A percentile compares a stretch with the other conserved stretches of the same genome.
These are phyloP conservation scores for Herpetotheres cachinnans DNA, from an alignment of 2,113 vertebrate species.

Conservation along the genomic window DNA sequence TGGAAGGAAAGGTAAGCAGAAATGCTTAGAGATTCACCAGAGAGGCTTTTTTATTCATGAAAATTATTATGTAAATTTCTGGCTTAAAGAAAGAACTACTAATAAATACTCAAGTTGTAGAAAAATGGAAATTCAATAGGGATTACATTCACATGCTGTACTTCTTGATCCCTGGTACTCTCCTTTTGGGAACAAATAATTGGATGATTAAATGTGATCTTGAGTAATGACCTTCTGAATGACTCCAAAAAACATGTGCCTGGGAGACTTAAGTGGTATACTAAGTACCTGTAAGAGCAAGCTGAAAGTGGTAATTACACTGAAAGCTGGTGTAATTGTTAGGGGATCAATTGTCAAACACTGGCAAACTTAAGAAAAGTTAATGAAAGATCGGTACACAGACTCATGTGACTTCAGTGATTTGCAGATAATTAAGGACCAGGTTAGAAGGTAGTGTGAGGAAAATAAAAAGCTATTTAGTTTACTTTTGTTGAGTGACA, in stretches of 20 bases:
- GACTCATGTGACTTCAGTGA: neutral
- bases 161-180: neutral
- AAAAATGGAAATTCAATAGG: neutral
- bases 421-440: slow-evolving; percentile 16
- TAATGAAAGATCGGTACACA: slow-evolving; percentile 14
- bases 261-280: slow-evolving; percentile 38
- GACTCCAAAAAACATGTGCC: slow-evolving; percentile 1
- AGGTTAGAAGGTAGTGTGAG: neutral
- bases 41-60: neutral
- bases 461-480: neutral
- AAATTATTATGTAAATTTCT: slow-evolving; percentile 15
- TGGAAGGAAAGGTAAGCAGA: neutral
- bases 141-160: neutral
- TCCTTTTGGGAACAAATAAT: slow-evolving; percentile 37
- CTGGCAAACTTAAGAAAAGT: slow-evolving; percentile 1
- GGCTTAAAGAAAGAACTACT: neutral
- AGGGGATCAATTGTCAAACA: slow-evolving; percentile 53
- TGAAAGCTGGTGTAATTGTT: slow-evolving; percentile 45
- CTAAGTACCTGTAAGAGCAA: slow-evolving; percentile 19
- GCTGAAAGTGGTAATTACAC: slow-evolving; percentile 28
- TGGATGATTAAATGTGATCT: slow-evolving; percentile 40
- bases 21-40: neutral
- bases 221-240: slow-evolving; percentile 47
- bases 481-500: neutral
- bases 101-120: slow-evolving; percentile 8